Evolutionary conservation across 2,888 invertebrate species (phyloP).

Genomic region (Cosmia pyralina): DNA sequence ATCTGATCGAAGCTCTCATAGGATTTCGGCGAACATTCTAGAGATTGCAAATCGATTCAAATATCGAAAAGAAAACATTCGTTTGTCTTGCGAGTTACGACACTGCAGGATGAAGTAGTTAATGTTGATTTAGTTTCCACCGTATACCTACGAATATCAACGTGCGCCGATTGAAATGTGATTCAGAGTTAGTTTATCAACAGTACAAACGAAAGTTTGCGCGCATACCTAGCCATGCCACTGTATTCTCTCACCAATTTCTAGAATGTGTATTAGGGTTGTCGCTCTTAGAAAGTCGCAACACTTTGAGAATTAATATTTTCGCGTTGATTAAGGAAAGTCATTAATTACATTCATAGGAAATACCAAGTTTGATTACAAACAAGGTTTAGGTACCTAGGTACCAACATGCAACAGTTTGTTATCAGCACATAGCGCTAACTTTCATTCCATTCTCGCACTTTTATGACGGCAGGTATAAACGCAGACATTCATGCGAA

Average conservation of each 20-base stretch:
- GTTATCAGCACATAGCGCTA: slow-evolving; percentile 55
- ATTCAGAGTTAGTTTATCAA: slow-evolving; percentile 62
- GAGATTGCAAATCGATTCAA: slow-evolving; percentile 29
- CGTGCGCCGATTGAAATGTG: slow-evolving; percentile 51
- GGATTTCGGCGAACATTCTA: slow-evolving; percentile 49
- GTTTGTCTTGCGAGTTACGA: slow-evolving; percentile 36
- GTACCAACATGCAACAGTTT: slow-evolving; percentile 29
- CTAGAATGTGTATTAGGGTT: slow-evolving; percentile 59
- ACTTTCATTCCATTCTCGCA: slow-evolving; percentile 57
- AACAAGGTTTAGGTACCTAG: slow-evolving; percentile 16
- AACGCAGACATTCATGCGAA: slow-evolving; percentile 37
- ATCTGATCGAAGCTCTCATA: slow-evolving; percentile 47
- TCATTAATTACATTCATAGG: slow-evolving; percentile 8
- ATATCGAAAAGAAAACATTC: slow-evolving; percentile 37
- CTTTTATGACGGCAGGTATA: slow-evolving; percentile 48
- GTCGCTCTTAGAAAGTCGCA: slow-evolving; percentile 63
- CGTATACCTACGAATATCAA: slow-evolving; percentile 33
- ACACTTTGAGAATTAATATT: slow-evolving; percentile 10
- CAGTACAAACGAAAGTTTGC: slow-evolving; percentile 60
- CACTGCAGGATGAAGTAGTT: slow-evolving; percentile 21
- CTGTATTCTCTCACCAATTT: slow-evolving; percentile 53
- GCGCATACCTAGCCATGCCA: slow-evolving; percentile 33
- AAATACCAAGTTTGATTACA: slow-evolving; percentile 22
- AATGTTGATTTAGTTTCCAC: slow-evolving; percentile 59
- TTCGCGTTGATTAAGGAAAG: background rate